Evolutionary conservation across 1,140 invertebrate species (phyloP).

Genomic region (Drosophila elegans): DNA sequence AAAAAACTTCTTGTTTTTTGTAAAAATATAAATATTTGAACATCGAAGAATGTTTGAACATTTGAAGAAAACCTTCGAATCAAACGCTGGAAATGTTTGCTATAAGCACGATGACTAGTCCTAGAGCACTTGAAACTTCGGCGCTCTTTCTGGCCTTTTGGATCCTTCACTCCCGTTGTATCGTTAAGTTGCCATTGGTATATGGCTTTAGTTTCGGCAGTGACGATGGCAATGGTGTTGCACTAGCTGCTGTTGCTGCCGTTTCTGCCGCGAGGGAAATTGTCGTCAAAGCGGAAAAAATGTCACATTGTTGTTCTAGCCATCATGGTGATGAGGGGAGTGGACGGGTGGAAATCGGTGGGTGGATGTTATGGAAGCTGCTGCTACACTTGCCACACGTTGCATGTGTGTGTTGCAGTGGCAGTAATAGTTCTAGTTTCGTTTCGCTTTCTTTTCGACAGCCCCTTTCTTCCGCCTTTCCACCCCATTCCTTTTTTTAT

Average conservation of each 20-base stretch:
- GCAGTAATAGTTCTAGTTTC: conserved; percentile 48
- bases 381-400: conserved; percentile 13
- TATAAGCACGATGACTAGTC: too few species aligned
- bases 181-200: conserved; percentile 51
- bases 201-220: conserved; percentile 22
- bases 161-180: conserved; percentile 43
- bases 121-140: conserved; percentile 5
- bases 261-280: conserved; percentile 78
- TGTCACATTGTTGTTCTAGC: conserved; percentile 80
- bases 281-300: conserved; percentile 80
- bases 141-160: conserved; percentile 4
- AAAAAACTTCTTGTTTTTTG: too few species aligned
- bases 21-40: too few species aligned
- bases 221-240: conserved; percentile 45
- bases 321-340: conserved; percentile 38
- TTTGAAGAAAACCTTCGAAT: too few species aligned
- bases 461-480: conserved; percentile 23
- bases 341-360: conserved; percentile 7
- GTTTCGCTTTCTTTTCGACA: conserved; percentile 46
- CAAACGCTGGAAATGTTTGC: too few species aligned
- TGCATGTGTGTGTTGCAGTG: conserved; percentile 36
- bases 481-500: conserved; percentile 12
- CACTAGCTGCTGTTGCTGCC: conserved; percentile 47
- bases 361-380: conserved; percentile 9
- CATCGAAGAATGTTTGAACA: too few species aligned